These are phyloP conservation scores for Uromys caudimaculatus DNA, from an alignment of 2,797 vertebrate species.

Conservation along the genomic window DNA sequence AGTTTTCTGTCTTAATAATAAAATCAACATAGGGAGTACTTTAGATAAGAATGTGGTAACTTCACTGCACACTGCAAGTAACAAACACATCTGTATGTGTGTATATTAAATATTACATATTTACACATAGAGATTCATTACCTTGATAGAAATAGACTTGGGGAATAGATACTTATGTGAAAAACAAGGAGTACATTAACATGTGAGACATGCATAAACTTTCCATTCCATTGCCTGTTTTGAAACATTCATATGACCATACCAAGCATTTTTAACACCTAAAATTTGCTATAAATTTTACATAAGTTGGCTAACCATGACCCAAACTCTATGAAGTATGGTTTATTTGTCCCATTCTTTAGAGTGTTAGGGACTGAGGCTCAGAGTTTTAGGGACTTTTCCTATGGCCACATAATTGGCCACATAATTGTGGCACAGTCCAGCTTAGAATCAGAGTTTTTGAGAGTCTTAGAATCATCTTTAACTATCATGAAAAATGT, in stretches of 20 bases:
- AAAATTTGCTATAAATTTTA: neutral
- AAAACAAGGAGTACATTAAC: conserved; percentile 9
- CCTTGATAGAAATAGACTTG: conserved; percentile 32
- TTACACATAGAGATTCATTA: neutral
- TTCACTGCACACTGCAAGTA: neutral
- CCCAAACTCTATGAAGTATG: neutral
- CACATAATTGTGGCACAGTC: neutral
- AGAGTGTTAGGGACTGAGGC: neutral
- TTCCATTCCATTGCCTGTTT: neutral
- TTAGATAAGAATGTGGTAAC: neutral
- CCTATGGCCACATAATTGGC: neutral
- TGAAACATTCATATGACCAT: neutral
- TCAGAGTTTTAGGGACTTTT: neutral
- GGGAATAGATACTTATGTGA: neutral
- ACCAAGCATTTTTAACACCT: neutral
- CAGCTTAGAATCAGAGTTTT: conserved; percentile 16
- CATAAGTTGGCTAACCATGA: conserved; percentile 9
- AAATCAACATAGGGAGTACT: neutral
- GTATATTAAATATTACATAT: neutral
- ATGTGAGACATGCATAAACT: neutral
- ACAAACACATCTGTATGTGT: neutral
- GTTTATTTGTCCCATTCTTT: neutral
- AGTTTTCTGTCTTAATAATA: neutral
- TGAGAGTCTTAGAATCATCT: neutral
- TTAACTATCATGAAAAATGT: neutral